phyloP scores from a whole-genome alignment of 2,113 vertebrate species.

The Burhinus bistriatus region DNA sequence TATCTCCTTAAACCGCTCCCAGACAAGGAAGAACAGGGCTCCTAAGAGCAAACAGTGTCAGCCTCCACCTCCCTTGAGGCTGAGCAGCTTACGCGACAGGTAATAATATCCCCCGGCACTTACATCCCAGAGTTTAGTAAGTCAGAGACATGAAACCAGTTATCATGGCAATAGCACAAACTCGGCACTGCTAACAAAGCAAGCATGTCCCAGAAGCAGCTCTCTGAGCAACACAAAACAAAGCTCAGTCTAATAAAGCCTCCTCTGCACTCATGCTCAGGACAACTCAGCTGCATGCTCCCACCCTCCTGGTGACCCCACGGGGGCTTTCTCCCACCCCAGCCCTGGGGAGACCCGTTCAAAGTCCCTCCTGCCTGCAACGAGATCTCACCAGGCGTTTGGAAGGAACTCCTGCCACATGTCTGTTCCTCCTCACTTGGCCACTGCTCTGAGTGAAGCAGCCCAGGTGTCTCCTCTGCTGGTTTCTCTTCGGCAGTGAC shows the following conservation, averaged over 20 bases:
- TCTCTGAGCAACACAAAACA: not conserved
- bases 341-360: accelerated
- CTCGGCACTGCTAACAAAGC: not conserved
- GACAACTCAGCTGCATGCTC: not conserved
- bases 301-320: not conserved
- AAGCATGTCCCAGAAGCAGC: not conserved
- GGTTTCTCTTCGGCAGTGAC: not conserved
- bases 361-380: not conserved
- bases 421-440: not conserved
- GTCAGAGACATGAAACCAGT: not conserved
- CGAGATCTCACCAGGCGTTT: constrained; percentile 28
- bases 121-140: not conserved
- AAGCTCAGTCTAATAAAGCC: not conserved
- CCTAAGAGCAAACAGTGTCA: not conserved
- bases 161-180: not conserved
- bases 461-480: not conserved
- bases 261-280: not conserved
- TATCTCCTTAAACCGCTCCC: not conserved
- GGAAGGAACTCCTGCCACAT: constrained; percentile 53
- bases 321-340: not conserved
- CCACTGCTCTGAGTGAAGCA: not conserved
- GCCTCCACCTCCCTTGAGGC: not conserved
- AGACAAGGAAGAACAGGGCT: not conserved
- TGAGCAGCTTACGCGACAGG: not conserved
- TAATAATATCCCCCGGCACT: not conserved